Evolutionary conservation across 2,797 vertebrate species (phyloP).

Genomic region (Micromesistius poutassou): DNA sequence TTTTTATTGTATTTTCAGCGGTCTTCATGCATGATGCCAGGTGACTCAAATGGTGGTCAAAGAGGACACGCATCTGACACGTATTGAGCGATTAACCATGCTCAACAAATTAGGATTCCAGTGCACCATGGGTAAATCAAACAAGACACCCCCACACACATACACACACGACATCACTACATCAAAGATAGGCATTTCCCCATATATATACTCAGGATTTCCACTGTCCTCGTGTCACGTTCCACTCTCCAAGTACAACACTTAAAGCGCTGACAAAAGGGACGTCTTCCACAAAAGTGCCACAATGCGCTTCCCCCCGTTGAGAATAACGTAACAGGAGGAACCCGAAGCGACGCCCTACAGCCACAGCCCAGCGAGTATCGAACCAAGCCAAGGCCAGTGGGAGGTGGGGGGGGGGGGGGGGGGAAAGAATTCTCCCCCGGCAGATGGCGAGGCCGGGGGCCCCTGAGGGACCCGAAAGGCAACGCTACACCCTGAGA

Average conservation of each 20-base stretch:
- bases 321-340: constrained; percentile 62
- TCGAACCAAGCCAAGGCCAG: constrained; percentile 28
- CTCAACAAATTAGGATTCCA: not conserved
- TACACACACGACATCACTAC: not conserved
- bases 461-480: constrained; percentile 62
- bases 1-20: not conserved
- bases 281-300: constrained; percentile 43
- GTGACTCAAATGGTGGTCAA: not conserved
- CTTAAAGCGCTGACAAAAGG: constrained; percentile 33
- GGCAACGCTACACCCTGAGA: constrained; percentile 83
- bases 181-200: not conserved
- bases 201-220: not conserved
- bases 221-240: not conserved
- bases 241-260: constrained; percentile 14
- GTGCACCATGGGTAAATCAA: not conserved
- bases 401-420: not conserved
- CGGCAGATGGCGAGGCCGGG: constrained; percentile 76
- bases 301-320: constrained; percentile 41
- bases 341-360: constrained; percentile 59
- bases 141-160: not conserved
- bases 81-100: not conserved
- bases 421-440: constrained; percentile 61
- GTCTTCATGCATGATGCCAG: not conserved
- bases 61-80: not conserved
- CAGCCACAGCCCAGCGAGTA: constrained; percentile 51